Evolutionary conservation across 2,113 vertebrate genomes (phyloP).

Genomic region (Sorex fumeus): DNA sequence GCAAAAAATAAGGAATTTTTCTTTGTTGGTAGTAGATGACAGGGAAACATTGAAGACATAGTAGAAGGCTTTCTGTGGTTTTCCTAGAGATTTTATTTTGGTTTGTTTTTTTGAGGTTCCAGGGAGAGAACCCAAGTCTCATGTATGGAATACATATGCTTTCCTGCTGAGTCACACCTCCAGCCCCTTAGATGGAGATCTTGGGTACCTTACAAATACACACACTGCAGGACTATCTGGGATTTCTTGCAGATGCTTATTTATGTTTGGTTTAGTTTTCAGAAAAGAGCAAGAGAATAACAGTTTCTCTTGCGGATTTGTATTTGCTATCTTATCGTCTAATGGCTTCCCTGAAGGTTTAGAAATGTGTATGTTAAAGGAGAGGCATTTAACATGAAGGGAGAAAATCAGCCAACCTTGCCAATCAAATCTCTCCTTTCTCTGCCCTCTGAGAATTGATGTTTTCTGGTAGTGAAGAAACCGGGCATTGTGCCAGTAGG

Average conservation of each 20-base stretch:
- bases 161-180: no score
- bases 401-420: conserved; percentile 31
- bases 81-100: no score
- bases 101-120: no score
- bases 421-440: neutral
- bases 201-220: neutral
- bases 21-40: no score
- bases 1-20: no score
- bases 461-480: neutral
- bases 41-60: no score
- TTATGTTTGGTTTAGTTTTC: conserved; percentile 10
- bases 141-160: no score
- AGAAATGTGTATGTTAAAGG: conserved; percentile 4
- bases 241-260: neutral
- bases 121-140: neutral
- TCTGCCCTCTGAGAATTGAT: neutral
- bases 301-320: neutral
- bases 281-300: neutral
- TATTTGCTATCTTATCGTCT: neutral
- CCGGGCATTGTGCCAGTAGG: neutral
- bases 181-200: no score
- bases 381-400: neutral
- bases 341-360: neutral
- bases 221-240: neutral
- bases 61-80: no score